Base-by-base conservation (phyloP, 2,888 invertebrate genomes). In the Ommatoiulus sabulosus region DNA sequence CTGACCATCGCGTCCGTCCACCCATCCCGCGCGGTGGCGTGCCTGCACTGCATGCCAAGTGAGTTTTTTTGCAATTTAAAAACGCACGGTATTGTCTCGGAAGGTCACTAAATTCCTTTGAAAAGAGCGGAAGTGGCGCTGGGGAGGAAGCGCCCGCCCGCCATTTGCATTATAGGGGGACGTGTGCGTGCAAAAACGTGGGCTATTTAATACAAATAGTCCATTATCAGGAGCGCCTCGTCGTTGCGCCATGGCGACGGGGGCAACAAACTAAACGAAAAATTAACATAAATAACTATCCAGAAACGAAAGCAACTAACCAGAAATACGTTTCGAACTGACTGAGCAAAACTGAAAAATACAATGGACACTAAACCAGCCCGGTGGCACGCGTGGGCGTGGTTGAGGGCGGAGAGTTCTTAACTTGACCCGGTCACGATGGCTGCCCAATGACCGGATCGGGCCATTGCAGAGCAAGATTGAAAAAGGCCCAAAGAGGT, bases 71-170 rank as follows among this genome's bases (percentile, higher is more conserved):
- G 63, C 63, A n/a, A 10, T 15, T 63, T 17, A 63, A 63, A 63
- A 63, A 63, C 63, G 63, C 63, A 63, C 63, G 63, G 63, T 63
- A 63, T 63, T 63, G 63, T 63, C 17, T 63, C 15, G 63, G 63
- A 63, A 63, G 63, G 63, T 63, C 63, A 63, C 63, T 63, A 63
- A 63, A 63, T 63, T 63, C 63, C 63, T n/a, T 63, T 63, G 63
- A 63, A 63, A 63, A 63, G 63, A n/a, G 63, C 63, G 63, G 63
- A 63, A 63, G 63, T 63, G 63, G 63, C 63, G 63, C 63, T 63
- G 63, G 63, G 63, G 63, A 63, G 63, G 63, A 63, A 63, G 63
- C 63, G 17, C 63, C 63, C 63, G 63, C 63, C 63, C 63, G 17
- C 46, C 63, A 63, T 63, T n/a, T 63, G 63, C 63, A 63, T 63